Base-by-base conservation (phyloP, 2,888 invertebrate species). In the Pyrochroa serraticornis region DNA sequence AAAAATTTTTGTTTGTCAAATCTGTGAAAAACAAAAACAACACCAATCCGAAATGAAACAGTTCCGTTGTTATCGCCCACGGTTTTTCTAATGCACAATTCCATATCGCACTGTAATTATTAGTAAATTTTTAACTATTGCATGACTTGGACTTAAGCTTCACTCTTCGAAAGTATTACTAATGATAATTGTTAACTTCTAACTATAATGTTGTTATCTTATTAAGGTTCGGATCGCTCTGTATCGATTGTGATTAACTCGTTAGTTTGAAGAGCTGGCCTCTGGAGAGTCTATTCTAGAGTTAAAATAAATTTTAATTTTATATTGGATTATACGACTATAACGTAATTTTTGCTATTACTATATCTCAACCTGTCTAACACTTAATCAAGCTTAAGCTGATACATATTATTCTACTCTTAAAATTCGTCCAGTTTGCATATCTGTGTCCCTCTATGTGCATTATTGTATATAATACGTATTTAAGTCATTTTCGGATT, bases 401-500 rank as follows among this genome's bases (percentile, higher is more conserved):
- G 35, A 9, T 12, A 10, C 7, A 10, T 14, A 45, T 46, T 30
- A 39, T 57, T 31, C 38, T 44, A 37, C 37, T 45, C 44, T 59
- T 10, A 30, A 55, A 51, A 56, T 56, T 51, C 60, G 60, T 60
- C 60, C 60, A 60, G 48, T 51, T 58, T 58, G 60, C 60, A 60
- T 60, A 60, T 60, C 60, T 60, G 57, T 57, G 57, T 36, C 57
- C 57, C 57, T 57, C 57, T 57, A 50, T 57, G 57, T 57, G 57
- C 57, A 57, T 57, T 57, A 57, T 50, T 53, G 34, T 45, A 53
- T 46, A 31, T 22, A 22, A 22, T 3, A 22, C 22, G 22, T 22
- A 22, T 22, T 42, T 43, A 55, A 55, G 37, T 55, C 41, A 48
- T 48, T 55, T 39, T 53, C 46, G 45, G 39, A 53, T 46, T 44